phyloP scores from a whole-genome alignment of 2,113 vertebrate genomes.

The Crotalus tigris region DNA sequence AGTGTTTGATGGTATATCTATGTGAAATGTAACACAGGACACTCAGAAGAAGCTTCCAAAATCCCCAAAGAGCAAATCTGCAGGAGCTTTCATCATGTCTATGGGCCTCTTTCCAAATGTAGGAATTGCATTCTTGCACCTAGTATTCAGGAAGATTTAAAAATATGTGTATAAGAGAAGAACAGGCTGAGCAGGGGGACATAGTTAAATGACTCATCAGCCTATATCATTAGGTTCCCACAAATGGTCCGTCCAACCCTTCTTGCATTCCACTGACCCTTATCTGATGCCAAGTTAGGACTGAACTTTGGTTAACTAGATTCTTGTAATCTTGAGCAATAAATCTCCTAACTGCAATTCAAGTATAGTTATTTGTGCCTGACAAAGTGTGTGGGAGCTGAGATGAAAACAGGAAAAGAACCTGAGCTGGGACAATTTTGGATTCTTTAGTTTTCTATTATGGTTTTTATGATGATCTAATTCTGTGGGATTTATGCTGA shows the following conservation, averaged over 20 bases:
- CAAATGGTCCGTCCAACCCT: background rate
- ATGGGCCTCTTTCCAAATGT: background rate
- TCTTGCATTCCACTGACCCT: background rate
- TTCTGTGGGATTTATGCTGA: background rate
- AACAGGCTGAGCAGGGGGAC: background rate
- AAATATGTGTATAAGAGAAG: background rate
- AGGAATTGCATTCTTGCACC: background rate
- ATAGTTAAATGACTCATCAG: background rate
- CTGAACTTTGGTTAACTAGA: background rate
- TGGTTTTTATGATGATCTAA: background rate
- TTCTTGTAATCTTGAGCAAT: background rate
- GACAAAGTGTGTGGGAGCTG: background rate
- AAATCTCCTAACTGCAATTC: too few relatives aligned
- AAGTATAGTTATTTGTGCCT: too few relatives aligned
- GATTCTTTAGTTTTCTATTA: background rate
- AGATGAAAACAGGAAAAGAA: background rate
- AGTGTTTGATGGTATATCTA: background rate
- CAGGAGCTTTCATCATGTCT: background rate
- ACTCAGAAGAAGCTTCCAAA: background rate
- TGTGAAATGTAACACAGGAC: background rate
- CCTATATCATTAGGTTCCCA: background rate
- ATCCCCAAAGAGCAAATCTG: background rate
- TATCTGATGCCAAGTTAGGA: too few relatives aligned
- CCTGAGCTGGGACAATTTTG: background rate
- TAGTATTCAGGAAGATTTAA: background rate